Percentiles rank a stretch among this genome's conserved stretches.
Evolutionary conservation across 2,797 vertebrate species (phyloP).

Genomic region (Lateolabrax maculatus): DNA sequence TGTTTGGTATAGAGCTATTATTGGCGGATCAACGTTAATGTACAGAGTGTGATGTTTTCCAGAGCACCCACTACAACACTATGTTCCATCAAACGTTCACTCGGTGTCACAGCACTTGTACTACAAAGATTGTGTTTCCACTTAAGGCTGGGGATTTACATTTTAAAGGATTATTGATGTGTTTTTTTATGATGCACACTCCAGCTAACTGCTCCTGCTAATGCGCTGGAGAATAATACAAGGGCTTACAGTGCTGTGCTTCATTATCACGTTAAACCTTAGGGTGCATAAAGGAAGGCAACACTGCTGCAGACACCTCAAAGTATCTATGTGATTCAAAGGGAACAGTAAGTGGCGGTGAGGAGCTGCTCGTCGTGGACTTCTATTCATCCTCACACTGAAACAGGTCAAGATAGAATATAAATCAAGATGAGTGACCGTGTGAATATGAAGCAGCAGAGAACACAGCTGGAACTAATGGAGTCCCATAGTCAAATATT

Average conservation of each 20-base stretch:
- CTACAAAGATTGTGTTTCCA: slow-evolving; percentile 4
- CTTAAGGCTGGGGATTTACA: slow-evolving; percentile 26
- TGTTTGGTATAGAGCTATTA: not conserved
- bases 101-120: slow-evolving; percentile 16
- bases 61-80: not conserved
- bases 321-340: slow-evolving; percentile 1
- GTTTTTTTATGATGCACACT: not conserved
- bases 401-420: slow-evolving; percentile 4
- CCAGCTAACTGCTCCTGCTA: not conserved
- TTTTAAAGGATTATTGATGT: slow-evolving; percentile 39
- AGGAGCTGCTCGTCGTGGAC: not conserved
- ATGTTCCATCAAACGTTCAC: slow-evolving; percentile 2
- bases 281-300: not conserved
- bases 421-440: slow-evolving; percentile 7
- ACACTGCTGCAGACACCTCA: slow-evolving; percentile 1
- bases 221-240: slow-evolving; percentile 8
- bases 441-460: slow-evolving; percentile 33
- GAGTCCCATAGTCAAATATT: slow-evolving; percentile 23
- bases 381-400: slow-evolving; percentile 1
- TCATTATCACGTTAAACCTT: slow-evolving; percentile 11
- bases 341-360: not conserved
- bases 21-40: not conserved
- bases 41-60: not conserved
- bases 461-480: slow-evolving; percentile 26
- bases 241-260: not conserved